Base-by-base conservation (phyloP, 2,888 invertebrate species). In the Dasysyrphus tricinctus region DNA sequence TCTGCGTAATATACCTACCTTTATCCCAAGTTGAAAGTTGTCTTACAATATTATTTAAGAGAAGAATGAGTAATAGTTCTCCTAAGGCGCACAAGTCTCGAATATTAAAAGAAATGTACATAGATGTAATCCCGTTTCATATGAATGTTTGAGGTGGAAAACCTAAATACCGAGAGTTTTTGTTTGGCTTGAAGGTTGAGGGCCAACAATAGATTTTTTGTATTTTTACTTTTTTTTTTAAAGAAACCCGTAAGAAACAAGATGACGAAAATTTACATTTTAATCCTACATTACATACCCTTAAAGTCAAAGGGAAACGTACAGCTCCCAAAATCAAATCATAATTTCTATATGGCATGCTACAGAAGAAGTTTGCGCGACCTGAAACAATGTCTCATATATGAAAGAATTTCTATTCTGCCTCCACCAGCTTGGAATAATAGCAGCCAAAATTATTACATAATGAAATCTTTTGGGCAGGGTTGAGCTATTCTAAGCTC, bases 61-160 rank as follows among this genome's bases (percentile, higher is more conserved):
- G 14, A 65, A 73, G 16, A 73, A 73, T 49, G 54, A 61, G 56
- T n/a, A 29, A 42, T 39, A 39, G 19, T 51, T 51, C 42, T 19
- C 67, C 49, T 24, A 16, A 24, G 51, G 37, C 49, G 12, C 24
- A 44, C 57, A 16, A 11, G 19, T 12, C 34, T n/a, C 8, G 77
- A 42, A 59, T 69, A 32, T 61, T 42, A 61, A 69, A 69, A 51
- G 11, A 39, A 73, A 37, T 73, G 39, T 47, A 32, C 49, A 73
- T 39, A 11, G 37, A 39, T 57, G 47, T 72, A 57, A 73, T 79
- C 72, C 37, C 37, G 1, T 29, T 14, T 29, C 6, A 0, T n/a
- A n/a, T n/a, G n/a, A n/a, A n/a, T 14, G 11, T 56, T 37, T 54
- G 16, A 24, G 24, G 5, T 11, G 44, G 32, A 24, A 32, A 32